These are phyloP conservation scores for Fregetta grallaria DNA, from an alignment of 2,113 vertebrate genomes.

Conservation along the genomic window DNA sequence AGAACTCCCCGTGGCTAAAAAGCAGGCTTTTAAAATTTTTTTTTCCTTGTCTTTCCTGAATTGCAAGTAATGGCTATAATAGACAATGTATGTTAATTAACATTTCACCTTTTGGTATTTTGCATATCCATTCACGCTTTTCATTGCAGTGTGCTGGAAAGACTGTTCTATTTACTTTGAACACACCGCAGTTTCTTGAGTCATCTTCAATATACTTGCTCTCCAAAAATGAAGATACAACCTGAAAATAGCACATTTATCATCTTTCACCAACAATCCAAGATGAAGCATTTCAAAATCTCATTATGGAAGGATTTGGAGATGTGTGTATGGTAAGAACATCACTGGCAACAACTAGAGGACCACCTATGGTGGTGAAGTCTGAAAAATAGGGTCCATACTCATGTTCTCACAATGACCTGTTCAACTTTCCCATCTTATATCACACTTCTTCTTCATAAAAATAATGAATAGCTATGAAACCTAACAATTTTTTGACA, in stretches of 20 bases:
- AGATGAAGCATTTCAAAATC: background rate
- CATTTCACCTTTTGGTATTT: constrained; percentile 85
- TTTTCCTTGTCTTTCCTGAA: background rate
- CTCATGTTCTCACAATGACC: background rate
- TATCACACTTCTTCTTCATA: background rate
- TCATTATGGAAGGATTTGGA: background rate
- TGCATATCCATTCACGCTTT: constrained; percentile 94
- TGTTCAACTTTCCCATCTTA: background rate
- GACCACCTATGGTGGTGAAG: background rate
- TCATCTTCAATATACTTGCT: constrained; percentile 82
- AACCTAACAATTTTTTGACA: background rate
- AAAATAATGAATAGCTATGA: background rate
- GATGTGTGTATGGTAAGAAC: background rate
- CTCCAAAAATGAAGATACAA: constrained; percentile 86
- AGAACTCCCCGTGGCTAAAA: background rate
- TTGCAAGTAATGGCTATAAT: background rate
- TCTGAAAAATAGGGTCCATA: background rate
- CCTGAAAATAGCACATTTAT: constrained; percentile 75
- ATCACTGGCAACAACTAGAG: background rate
- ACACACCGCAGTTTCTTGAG: constrained; percentile 83
- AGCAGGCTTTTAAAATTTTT: background rate
- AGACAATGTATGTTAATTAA: background rate
- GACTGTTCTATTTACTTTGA: constrained; percentile 79
- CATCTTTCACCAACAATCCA: background rate
- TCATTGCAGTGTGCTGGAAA: constrained; percentile 80